Conservation (phyloP, 2,797 vertebrate species). For the Heterohyrax brucei region DNA sequence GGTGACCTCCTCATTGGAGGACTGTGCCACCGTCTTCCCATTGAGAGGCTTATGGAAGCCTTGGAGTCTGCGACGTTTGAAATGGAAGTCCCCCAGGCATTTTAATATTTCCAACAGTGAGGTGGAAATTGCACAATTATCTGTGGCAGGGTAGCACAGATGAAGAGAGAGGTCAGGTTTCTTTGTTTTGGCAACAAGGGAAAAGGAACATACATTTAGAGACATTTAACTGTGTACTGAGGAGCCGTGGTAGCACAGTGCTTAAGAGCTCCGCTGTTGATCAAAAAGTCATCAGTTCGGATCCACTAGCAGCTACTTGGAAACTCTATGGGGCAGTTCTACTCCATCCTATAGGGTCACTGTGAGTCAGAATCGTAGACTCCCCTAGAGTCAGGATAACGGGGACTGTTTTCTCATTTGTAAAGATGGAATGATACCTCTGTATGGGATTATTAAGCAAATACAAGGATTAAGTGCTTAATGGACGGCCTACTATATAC, state of each 20-base stretch:
- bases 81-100: neutral
- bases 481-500: too few species aligned
- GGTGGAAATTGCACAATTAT: neutral
- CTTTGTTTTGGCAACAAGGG: conserved; percentile 7
- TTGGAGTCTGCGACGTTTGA: neutral
- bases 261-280: neutral
- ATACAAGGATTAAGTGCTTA: neutral
- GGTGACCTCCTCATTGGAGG: neutral
- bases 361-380: too few species aligned
- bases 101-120: neutral
- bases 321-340: neutral
- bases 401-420: neutral
- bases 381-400: neutral
- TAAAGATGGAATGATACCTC: neutral
- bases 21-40: neutral
- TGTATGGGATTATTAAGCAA: neutral
- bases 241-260: too few species aligned
- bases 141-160: neutral
- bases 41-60: neutral
- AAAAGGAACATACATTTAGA: neutral
- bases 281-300: neutral
- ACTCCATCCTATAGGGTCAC: too few species aligned
- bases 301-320: neutral
- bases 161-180: neutral
- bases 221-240: neutral